Base-by-base conservation (phyloP, 2,113 vertebrate genomes). In the Octodon degus region DNA sequence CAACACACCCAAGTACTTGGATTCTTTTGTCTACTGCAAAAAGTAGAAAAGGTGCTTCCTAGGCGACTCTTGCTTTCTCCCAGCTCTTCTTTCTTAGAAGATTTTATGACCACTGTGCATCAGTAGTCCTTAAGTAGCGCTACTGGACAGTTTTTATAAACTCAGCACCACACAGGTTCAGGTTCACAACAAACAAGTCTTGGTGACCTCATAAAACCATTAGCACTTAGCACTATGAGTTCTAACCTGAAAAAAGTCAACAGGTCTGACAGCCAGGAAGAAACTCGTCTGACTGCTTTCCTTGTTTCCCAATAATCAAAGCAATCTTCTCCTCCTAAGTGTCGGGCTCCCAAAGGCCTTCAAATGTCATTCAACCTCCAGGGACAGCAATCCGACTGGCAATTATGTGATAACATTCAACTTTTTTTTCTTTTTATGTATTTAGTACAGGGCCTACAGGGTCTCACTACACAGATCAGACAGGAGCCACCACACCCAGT, bases 161-260 rank as follows among this genome's bases (percentile, higher is more conserved):
- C 79, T 84, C 27, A 58, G 86, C 87, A 95, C 24, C 40, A 95
- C 94, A 83, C 37, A 93, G 77, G n/a, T 62, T 82, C 8, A 17
- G n/a, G 60, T 86, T 95, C 82, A 86, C 0, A 25, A 81, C 67
- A 86, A 60, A 89, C 10, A 58, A 47, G 14, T 84, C 67, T 91
- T 30, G 16, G 10, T 5, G n/a, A 86, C 47, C 84, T 95, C 83
- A 89, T 80, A 92, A 96, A 89, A 95, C 50, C 58, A 76, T 93
- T 37, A 76, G 68, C 58, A 30, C 32, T 53, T 47, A 81, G 68
- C 50, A 34, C 32, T 53, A 79, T 86, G 76, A 53, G 58, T 65
- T 94, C 83, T 95, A 94, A 93, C 83, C 62, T 95, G 86, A 94
- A 85, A 96, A 96, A 91, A 93, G 87, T 82, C 96, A 97, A 93